Evolutionary conservation across 2,888 invertebrate species (phyloP).

Genomic region (Chymomyza procnemis): DNA sequence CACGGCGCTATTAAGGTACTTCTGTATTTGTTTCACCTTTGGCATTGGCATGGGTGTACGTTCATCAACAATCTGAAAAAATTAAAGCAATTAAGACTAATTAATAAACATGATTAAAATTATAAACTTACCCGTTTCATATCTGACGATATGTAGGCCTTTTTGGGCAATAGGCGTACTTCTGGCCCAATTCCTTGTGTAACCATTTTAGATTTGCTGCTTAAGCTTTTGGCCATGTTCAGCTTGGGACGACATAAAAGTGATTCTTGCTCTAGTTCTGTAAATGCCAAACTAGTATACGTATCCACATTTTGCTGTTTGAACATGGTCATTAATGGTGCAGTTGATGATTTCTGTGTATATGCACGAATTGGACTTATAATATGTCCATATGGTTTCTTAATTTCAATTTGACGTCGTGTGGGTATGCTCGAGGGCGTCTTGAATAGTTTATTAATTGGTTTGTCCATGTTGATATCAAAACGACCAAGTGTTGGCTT

Average conservation of each 20-base stretch:
- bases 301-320: slow-evolving; percentile 49
- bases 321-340: slow-evolving; percentile 75
- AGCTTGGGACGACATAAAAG: slow-evolving; percentile 41
- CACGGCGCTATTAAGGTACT: slow-evolving; percentile 70
- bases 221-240: background rate
- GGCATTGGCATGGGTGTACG: slow-evolving; percentile 75
- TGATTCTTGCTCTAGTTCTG: slow-evolving; percentile 69
- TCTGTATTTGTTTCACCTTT: slow-evolving; percentile 75
- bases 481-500: slow-evolving; percentile 11
- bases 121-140: slow-evolving; percentile 64
- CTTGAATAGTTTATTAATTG: slow-evolving; percentile 54
- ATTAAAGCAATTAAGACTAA: too few relatives aligned
- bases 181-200: slow-evolving; percentile 9
- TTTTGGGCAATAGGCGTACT: slow-evolving; percentile 67
- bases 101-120: background rate
- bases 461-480: slow-evolving; percentile 44
- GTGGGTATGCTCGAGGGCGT: slow-evolving; percentile 45
- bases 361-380: slow-evolving; percentile 78
- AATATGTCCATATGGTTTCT: slow-evolving; percentile 70
- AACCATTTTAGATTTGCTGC: background rate
- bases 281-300: slow-evolving; percentile 53
- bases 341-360: slow-evolving; percentile 77
- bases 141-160: slow-evolving; percentile 76
- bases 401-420: slow-evolving; percentile 46
- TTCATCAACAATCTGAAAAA: slow-evolving; percentile 73